Evolutionary conservation across 2,888 invertebrate genomes (phyloP).

Genomic region (Chironomus riparius): DNA sequence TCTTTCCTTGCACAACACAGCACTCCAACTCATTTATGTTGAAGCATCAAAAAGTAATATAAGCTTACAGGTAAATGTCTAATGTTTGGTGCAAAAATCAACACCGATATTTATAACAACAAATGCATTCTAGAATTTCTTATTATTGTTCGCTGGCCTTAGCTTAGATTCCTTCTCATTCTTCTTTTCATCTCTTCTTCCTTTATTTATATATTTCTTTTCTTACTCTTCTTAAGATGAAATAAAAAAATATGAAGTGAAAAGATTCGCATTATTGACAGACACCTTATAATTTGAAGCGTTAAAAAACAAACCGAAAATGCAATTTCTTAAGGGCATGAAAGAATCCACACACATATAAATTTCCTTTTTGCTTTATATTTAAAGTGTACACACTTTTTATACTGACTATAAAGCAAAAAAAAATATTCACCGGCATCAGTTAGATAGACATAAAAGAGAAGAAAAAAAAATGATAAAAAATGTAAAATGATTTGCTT

Average conservation of each 20-base stretch:
- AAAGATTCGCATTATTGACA: constrained; percentile 27
- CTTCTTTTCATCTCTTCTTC: not conserved
- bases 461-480: not conserved
- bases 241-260: constrained; percentile 24
- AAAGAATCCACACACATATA: not conserved
- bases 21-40: no score
- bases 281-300: constrained; percentile 27
- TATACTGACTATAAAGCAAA: no score
- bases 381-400: not conserved
- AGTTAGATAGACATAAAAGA: not conserved
- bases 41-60: no score
- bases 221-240: not conserved
- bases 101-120: not conserved
- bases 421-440: not conserved
- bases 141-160: not conserved
- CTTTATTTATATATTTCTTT: not conserved
- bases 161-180: not conserved
- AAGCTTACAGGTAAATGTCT: not conserved
- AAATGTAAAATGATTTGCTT: not conserved
- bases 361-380: not conserved
- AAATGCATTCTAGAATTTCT: not conserved
- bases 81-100: not conserved
- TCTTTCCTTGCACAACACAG: no score
- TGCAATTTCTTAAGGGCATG: constrained; percentile 14
- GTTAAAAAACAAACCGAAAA: constrained; percentile 27